Base-by-base conservation (phyloP, 2,113 vertebrate genomes). In the cattle (Bos taurus) region DNA sequence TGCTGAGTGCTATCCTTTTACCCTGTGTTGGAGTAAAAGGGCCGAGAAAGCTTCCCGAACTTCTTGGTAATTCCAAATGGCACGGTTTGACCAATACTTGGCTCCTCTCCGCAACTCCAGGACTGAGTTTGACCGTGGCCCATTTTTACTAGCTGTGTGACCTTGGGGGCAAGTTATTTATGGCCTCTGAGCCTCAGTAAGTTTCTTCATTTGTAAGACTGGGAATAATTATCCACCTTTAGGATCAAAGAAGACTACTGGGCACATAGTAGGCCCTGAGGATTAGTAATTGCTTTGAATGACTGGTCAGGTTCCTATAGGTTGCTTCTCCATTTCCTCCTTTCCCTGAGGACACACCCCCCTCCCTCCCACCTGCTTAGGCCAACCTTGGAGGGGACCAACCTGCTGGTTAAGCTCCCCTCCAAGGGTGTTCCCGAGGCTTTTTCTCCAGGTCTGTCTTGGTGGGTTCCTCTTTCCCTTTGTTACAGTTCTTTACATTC, bases 121-220 rank as follows among this genome's bases (percentile, higher is more conserved):
- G 94, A 97, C 98, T 98, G 98, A 97, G 97, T 98, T 98, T 97
- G 95, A 97, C 95, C 94, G 7, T 94, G 96, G 97, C 97, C 93
- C 97, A 52, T 96, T 97, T 98, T 98, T 98, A 98, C 98, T 98
- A 97, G 98, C 97, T 97, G 97, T 95, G 97, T 98, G 97, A 98
- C 98, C 98, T 98, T 97, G 97, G 96, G 98, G 98, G 98, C 98
- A 97, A 94, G 97, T 98, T 98, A 97, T 97, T 98, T 98, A 97
- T 97, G 97, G 97, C 94, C 86, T 97, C 94, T 93, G 97, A 97
- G 94, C 94, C 91, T 97, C 36, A 15, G 77, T 94, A 93, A 95
- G 94, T 97, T 97, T 97, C 96, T 98, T 98, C 98, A 97, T 98
- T 98, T 97, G 98, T 98, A 96, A 97, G 95, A 97, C 97, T 98